Evolutionary conservation across 2,888 invertebrate genomes (phyloP), one percentile per base, ranked within the genome.

Genomic region (Barypeithes pellucidus): DNA sequence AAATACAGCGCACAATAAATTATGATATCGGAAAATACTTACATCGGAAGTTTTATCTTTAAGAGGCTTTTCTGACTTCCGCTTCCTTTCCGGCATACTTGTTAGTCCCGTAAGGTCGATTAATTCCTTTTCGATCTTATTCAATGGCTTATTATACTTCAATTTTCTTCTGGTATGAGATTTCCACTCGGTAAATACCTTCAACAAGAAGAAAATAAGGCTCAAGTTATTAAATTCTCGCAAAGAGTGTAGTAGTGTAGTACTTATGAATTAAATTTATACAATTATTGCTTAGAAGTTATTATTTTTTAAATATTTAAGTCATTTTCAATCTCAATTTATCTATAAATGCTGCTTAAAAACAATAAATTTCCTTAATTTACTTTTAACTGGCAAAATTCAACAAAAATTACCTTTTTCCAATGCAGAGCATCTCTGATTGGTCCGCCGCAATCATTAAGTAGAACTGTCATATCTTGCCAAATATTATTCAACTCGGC

Each of bases 181-280:
- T 52, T 70, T 73, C 73, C 73, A 73, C 66, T 73, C 73, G 14
- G 73, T 73, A 66, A 73, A 73, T 18, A 73, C 73, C 73, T 73
- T 14, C 8, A 69, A 67, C 16, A 47, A 61, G 43, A 43, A 9
- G 20, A 60, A 60, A 41, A 20, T 60, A 12, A 7, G 22, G 5
- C 9, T n/a, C 11, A 16, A 54, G 14, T 54, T 54, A 54, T 54
- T 54, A 54, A 54, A 33, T 54, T 54, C 33, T 54, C 24, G 47
- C 50, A 22, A 43, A 7, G 16, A 16, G 14, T 7, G n/a, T n/a
- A n/a, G n/a, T n/a, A n/a, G n/a, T n/a, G n/a, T n/a, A n/a, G n/a
- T n/a, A n/a, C n/a, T n/a, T n/a, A n/a, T n/a, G n/a, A n/a, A n/a
- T n/a, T n/a, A n/a, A n/a, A n/a, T n/a, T n/a, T n/a, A n/a, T n/a